phyloP scores from a whole-genome alignment of 2,797 vertebrate species.

The Gallinago stenura region DNA sequence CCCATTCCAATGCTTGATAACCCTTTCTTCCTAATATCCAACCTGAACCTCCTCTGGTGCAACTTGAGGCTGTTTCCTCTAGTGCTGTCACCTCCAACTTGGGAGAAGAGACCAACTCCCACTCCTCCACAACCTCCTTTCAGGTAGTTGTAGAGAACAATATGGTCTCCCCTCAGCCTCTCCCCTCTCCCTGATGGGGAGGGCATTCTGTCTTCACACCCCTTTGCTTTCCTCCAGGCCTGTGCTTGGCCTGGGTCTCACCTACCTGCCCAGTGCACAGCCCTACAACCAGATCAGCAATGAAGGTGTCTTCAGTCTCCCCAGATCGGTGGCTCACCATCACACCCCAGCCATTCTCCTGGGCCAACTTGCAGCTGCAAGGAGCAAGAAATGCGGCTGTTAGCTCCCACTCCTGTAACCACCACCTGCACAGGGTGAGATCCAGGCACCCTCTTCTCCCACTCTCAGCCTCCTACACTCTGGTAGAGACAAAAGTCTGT shows the following conservation, averaged over 20 bases:
- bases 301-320: slow-evolving; percentile 94
- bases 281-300: slow-evolving; percentile 93
- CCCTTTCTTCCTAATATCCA: too few relatives aligned
- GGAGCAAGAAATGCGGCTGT: background rate
- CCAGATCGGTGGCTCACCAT: slow-evolving; percentile 96
- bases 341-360: slow-evolving; percentile 95
- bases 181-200: background rate
- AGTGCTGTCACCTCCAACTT: too few relatives aligned
- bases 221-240: background rate
- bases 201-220: background rate
- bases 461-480: background rate
- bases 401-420: background rate
- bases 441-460: background rate
- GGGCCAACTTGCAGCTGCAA: slow-evolving; percentile 91
- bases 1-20: too few relatives aligned
- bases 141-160: too few relatives aligned
- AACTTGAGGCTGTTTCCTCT: too few relatives aligned
- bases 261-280: slow-evolving; percentile 94
- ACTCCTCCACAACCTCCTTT: too few relatives aligned
- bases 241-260: background rate
- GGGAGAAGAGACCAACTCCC: too few relatives aligned
- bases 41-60: too few relatives aligned
- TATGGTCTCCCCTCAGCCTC: too few relatives aligned
- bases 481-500: background rate
- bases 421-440: background rate